Evolutionary conservation across 2,888 invertebrate species (phyloP).

Genomic region (Hypolimnas misippus): DNA sequence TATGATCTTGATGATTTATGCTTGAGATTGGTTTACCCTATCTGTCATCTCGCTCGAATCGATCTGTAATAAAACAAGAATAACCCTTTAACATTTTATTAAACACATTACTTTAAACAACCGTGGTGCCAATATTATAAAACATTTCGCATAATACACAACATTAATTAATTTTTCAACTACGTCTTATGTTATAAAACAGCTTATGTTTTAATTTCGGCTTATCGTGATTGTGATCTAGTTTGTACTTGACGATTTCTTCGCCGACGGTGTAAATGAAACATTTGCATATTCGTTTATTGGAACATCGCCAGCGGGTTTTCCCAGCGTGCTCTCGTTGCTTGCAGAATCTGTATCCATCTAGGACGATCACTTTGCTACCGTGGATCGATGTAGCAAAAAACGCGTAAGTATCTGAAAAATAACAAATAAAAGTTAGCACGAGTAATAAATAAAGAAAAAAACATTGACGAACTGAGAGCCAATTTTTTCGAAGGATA

Average conservation of each 20-base stretch:
- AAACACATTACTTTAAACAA: not conserved
- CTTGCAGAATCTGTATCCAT: slow-evolving; percentile 5
- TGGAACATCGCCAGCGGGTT: slow-evolving; percentile 50
- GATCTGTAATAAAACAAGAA: slow-evolving; percentile 9
- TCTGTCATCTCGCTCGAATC: not conserved
- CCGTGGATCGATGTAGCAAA: not conserved
- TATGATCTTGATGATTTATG: not conserved
- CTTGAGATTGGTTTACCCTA: not conserved
- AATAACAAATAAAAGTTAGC: not conserved
- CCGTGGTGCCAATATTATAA: not conserved
- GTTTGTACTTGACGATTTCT: slow-evolving; percentile 40
- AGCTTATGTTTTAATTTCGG: too few relatives aligned
- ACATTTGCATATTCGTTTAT: slow-evolving; percentile 49
- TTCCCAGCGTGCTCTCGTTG: slow-evolving; percentile 26
- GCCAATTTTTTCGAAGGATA: too few relatives aligned
- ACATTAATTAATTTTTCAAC: too few relatives aligned
- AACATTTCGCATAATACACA: not conserved
- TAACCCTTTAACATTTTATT: not conserved
- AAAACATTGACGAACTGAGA: too few relatives aligned
- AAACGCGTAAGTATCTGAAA: not conserved
- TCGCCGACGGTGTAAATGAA: slow-evolving; percentile 44
- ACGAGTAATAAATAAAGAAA: not conserved
- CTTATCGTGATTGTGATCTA: slow-evolving; percentile 44
- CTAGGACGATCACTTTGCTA: not conserved
- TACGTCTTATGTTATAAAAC: too few relatives aligned